A percentile compares a stretch with the other conserved stretches of the same genome.
phyloP scores from a whole-genome alignment of 2,797 vertebrate genomes.

The Poeciliopsis infans region DNA sequence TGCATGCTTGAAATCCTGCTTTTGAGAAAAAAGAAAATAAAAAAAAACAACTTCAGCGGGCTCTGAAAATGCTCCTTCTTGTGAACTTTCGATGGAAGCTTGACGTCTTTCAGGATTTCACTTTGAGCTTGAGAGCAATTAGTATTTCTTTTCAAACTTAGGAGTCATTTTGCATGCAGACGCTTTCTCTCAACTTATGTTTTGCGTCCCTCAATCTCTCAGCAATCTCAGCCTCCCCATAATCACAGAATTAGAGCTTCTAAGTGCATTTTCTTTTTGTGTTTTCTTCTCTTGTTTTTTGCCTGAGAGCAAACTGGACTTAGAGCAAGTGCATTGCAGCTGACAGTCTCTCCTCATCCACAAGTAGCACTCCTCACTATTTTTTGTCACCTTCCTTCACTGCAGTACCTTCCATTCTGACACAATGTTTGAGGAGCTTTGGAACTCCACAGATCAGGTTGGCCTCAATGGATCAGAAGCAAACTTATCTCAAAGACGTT shows the following conservation, averaged over 20 bases:
- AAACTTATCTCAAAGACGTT: slow-evolving; percentile 69
- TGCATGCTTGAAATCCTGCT: slow-evolving; percentile 1
- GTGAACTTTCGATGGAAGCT: neutral
- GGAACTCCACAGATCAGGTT: slow-evolving; percentile 72
- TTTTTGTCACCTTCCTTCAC: slow-evolving; percentile 4
- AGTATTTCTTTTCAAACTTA: neutral
- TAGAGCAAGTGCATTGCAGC: neutral
- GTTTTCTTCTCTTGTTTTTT: slow-evolving; percentile 6
- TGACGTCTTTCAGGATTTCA: neutral
- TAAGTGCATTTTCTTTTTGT: neutral
- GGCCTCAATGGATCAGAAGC: slow-evolving; percentile 68
- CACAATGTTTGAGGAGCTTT: slow-evolving; percentile 65
- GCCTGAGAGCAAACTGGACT: slow-evolving; percentile 15
- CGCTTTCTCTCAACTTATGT: neutral
- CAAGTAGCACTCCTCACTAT: slow-evolving; percentile 4
- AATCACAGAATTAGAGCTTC: neutral
- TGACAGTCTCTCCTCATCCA: slow-evolving; percentile 15
- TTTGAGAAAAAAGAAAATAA: neutral
- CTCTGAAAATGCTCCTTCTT: slow-evolving; percentile 15
- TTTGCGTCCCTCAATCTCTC: neutral
- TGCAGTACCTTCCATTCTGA: neutral
- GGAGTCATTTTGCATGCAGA: neutral
- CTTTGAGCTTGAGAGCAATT: neutral
- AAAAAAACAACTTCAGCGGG: neutral
- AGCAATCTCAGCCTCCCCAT: neutral